These are phyloP conservation scores for Crotalus viridis DNA, from an alignment of 2,113 vertebrate species.

Conservation along the genomic window DNA sequence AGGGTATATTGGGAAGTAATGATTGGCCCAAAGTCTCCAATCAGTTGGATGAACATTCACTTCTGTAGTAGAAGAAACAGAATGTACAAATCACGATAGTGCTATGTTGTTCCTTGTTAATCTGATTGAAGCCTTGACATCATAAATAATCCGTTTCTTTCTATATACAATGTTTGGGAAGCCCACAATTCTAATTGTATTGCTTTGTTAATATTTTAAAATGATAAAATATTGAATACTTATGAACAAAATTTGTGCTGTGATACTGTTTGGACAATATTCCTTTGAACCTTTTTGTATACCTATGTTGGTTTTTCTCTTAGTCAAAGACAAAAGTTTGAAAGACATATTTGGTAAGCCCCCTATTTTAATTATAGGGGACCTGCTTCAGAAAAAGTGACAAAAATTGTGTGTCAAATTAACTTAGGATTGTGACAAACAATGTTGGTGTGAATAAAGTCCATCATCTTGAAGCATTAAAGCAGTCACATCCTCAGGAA, in stretches of 20 bases:
- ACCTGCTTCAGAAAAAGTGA: background rate
- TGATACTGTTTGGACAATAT: background rate
- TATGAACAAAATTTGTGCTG: background rate
- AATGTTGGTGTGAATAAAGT: background rate
- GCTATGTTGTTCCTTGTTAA: background rate
- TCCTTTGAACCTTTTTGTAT: background rate
- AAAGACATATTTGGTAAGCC: background rate
- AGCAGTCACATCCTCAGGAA: background rate
- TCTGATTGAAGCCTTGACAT: background rate
- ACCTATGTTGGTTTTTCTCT: background rate
- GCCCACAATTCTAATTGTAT: background rate
- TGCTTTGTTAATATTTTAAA: background rate
- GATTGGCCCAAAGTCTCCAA: background rate
- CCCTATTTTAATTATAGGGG: background rate
- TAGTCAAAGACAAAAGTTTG: background rate
- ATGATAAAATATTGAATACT: background rate
- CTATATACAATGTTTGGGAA: background rate
- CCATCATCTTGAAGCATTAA: background rate
- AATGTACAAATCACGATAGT: background rate
- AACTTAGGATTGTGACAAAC: background rate
- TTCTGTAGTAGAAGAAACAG: background rate
- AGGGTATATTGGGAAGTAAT: background rate
- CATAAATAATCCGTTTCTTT: background rate
- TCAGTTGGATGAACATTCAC: background rate
- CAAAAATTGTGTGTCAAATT: background rate